A percentile compares a stretch with the other conserved stretches of the same genome.
These are phyloP conservation scores for Strongylocentrotus purpuratus DNA, from an alignment of 35 echinoderm and acorn worm species.

Conservation along the genomic window DNA sequence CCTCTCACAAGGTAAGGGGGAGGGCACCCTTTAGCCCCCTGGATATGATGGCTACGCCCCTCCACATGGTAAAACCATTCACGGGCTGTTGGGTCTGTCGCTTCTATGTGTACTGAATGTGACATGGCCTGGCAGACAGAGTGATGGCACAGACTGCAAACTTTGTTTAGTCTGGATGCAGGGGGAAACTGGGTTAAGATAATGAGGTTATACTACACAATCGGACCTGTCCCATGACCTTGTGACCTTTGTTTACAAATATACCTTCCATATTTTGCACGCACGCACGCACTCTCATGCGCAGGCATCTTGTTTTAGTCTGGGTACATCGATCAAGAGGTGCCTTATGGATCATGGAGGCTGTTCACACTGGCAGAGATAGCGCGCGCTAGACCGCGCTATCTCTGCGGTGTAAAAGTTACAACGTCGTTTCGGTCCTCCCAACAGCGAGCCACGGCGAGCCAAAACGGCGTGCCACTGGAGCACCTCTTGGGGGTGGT, in stretches of 20 bases:
- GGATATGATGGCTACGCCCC: background rate
- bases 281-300: background rate
- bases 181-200: background rate
- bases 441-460: no score
- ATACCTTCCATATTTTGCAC: background rate
- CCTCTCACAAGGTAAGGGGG: background rate
- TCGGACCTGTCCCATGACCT: background rate
- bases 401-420: no score
- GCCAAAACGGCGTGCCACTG: no score
- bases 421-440: no score
- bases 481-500: no score
- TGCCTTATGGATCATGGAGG: no score
- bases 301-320: background rate
- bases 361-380: no score
- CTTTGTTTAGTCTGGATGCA: background rate
- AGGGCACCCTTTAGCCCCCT: background rate
- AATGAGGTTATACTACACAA: background rate
- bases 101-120: background rate
- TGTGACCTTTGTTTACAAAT: slow-evolving; percentile 4
- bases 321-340: no score
- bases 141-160: background rate
- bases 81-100: background rate
- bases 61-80: background rate
- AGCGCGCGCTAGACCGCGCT: no score
- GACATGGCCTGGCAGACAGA: background rate